Evolutionary conservation across 2,113 vertebrate genomes (phyloP), one percentile per base, ranked within the genome.

Genomic region (Daboia siamensis): DNA sequence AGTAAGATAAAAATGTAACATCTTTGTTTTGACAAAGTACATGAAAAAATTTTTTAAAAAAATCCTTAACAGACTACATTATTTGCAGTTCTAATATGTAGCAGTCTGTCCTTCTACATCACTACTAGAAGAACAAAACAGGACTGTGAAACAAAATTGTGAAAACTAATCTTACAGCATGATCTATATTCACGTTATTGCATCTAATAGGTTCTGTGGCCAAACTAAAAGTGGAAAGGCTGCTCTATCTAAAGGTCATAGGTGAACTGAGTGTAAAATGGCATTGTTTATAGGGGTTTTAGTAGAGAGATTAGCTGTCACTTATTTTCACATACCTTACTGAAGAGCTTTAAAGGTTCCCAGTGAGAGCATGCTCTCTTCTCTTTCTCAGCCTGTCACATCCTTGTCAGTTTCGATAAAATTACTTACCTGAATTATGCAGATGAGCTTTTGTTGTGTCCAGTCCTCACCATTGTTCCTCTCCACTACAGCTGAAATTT

Each of bases 391-490:
- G 97, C 96, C 98, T 98, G 98, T 99, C 98, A 99, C 98, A 97
- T 98, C 98, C 98, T 98, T 99, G 99, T 99, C 99, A 99, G 98
- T 97, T 99, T 98, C 98, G 98, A 99, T 99, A 98, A 99, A 98
- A 98, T 98, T 98, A 98, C 97, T 98, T 99, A 99, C 99, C 99
- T 99, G 99, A 99, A 99, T 98, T 99, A 99, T 99, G 98, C 97
- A 99, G 97, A 99, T 99, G 97, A 98, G 97, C 95, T 96, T 98
- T 98, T 98, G 97, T 98, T 97, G 95, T 97, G 98, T 97, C 97
- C 97, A 96, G 96, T 97, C 97, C 97, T 97, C 98, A 98, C 98
- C 98, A 98, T 99, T 99, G 98, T 98, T 97, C 97, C 95, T 97
- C 97, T 98, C 98, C 98, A 98, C 98, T 98, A 98, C 97, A 98